Conservation (phyloP, 2,797 vertebrate genomes). For the Bradypus variegatus region DNA sequence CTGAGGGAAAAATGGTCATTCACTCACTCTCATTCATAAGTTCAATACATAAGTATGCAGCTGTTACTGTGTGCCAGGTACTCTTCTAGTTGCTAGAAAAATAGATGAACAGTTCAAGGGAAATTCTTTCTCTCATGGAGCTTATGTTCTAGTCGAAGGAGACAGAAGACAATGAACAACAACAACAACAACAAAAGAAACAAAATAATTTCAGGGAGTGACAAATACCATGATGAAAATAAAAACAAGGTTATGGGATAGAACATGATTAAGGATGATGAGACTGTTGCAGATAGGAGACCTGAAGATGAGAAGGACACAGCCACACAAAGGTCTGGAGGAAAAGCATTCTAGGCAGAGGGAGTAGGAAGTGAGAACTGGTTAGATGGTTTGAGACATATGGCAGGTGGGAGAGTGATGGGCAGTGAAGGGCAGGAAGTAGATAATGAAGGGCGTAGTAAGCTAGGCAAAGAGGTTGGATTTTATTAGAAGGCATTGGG, state of each 20-base stretch:
- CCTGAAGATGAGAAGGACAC: not conserved
- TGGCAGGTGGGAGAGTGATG: not conserved
- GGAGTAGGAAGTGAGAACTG: not conserved
- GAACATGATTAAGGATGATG: not conserved
- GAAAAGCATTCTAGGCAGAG: not conserved
- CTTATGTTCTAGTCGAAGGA: not conserved
- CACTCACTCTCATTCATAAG: not conserved
- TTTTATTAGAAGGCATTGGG: not conserved
- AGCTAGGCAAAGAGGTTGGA: not conserved
- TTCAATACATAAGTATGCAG: too few species aligned
- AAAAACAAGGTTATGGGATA: not conserved
- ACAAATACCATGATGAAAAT: not conserved
- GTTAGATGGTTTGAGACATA: not conserved
- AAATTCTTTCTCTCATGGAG: not conserved
- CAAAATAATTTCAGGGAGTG: not conserved
- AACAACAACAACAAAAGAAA: too few species aligned
- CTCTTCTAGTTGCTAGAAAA: not conserved
- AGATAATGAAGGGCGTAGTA: not conserved
- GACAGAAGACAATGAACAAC: not conserved
- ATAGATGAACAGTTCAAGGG: not conserved
- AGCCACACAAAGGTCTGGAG: not conserved
- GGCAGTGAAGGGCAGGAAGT: not conserved
- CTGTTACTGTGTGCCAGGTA: not conserved
- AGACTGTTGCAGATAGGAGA: not conserved
- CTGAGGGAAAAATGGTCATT: not conserved